Evolutionary conservation across 2,797 vertebrate species (phyloP).

Genomic region (Betta splendens): DNA sequence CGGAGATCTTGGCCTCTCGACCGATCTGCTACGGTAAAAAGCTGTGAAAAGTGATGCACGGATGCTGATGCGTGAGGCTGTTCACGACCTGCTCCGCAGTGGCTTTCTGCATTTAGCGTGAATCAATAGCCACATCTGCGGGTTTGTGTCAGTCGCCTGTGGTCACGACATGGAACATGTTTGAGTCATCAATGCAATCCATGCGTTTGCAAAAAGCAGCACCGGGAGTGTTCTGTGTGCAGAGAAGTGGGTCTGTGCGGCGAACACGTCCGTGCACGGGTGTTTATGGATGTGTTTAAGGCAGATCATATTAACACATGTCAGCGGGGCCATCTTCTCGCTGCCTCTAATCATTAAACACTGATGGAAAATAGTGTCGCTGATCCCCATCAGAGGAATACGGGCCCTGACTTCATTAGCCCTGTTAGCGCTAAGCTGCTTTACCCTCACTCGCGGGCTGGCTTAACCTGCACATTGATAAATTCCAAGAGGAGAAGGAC

Average conservation of each 20-base stretch:
- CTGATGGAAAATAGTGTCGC: slow-evolving; percentile 70
- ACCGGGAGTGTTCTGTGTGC: slow-evolving; percentile 19
- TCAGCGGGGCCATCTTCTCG: slow-evolving; percentile 54
- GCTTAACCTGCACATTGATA: slow-evolving; percentile 64
- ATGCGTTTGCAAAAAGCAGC: slow-evolving; percentile 26
- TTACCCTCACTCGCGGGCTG: slow-evolving; percentile 67
- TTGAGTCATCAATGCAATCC: slow-evolving; percentile 67
- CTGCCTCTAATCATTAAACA: slow-evolving; percentile 78
- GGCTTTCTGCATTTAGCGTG: slow-evolving; percentile 49
- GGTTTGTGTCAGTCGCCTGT: slow-evolving; percentile 54
- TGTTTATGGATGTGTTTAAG: slow-evolving; percentile 32
- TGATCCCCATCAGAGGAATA: slow-evolving; percentile 72
- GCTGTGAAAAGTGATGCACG: slow-evolving; percentile 33
- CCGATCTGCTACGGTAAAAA: slow-evolving; percentile 34
- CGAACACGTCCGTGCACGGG: slow-evolving; percentile 45
- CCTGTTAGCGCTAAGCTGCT: slow-evolving; percentile 76
- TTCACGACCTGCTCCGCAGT: slow-evolving; percentile 63
- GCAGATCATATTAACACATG: slow-evolving; percentile 51
- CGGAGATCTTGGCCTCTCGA: slow-evolving; percentile 32
- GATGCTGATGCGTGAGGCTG: slow-evolving; percentile 45
- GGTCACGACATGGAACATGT: slow-evolving; percentile 45
- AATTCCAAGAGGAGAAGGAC: slow-evolving; percentile 41
- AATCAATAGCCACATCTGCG: slow-evolving; percentile 66
- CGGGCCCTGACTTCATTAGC: slow-evolving; percentile 78
- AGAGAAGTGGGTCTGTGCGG: background rate